Base-by-base conservation (phyloP, 2,113 vertebrate genomes). In the Lathamus discolor region DNA sequence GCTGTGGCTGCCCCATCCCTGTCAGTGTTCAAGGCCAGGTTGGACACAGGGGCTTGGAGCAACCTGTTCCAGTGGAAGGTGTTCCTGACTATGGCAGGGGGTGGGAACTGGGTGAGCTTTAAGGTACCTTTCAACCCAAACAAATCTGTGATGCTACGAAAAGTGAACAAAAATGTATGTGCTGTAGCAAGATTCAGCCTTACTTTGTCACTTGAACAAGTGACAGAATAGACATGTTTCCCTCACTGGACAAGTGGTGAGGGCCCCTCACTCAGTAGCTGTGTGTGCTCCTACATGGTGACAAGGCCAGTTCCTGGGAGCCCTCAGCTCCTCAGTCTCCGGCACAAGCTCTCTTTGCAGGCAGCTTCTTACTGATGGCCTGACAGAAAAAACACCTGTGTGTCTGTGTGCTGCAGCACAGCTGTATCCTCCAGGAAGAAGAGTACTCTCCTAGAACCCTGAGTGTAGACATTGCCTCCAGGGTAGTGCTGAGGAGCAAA, bases 281-380 rank as follows among this genome's bases (percentile, higher is more conserved):
- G 14, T 70, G 23, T 0, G 1, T 17, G 17, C 54, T 69, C 25
- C 17, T 15, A 17, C 46, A 25, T 1, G 1, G 17, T 64, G 67
- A 49, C 24, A 68, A 55, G 73, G 66, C 20, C 23, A 43, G 24
- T 44, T 69, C 48, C 43, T 81, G 64, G 44, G 62, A 76, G 27
- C n/a, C 19, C 17, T 48, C 48, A 79, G 68, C 77, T 88, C 54
- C 61, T 55, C 19, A 54, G 28, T 84, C 49, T 35, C 27, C 1
- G 1, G 29, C 67, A 70, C 4, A 0, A 0, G 0, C 52, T 55
- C 25, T 57, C 59, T 75, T 41, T 78, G 41, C 31, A 66, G 54
- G 24, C 63, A 63, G 59, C n/a, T 68, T 29, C 13, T 72, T 35
- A 17, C 2, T 43, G 68, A 33, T 5, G 3, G 76, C 46, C 29